phyloP scores from a whole-genome alignment of 2,797 vertebrate species.

The Megaceryle alcyon region DNA sequence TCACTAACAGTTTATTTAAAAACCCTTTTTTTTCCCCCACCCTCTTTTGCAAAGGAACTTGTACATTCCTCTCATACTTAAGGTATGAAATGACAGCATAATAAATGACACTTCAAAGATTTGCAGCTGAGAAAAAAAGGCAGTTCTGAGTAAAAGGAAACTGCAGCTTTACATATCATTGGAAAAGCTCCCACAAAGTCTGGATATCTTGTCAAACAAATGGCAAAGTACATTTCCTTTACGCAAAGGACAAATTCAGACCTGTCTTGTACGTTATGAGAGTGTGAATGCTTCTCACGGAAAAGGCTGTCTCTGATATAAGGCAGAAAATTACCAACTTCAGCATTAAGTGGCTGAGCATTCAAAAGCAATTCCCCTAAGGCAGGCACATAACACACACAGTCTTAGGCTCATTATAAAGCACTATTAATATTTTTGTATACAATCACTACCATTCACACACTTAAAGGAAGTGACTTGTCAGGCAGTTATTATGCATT shows the following conservation, averaged over 20 bases:
- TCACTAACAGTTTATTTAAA: not conserved
- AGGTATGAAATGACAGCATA: not conserved
- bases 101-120: not conserved
- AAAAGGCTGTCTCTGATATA: not conserved
- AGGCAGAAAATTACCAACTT: not conserved
- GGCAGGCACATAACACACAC: not conserved
- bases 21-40: rapidly evolving
- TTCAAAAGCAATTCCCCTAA: not conserved
- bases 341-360: not conserved
- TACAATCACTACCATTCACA: not conserved
- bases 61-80: not conserved
- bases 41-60: not conserved
- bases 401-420: not conserved
- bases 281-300: not conserved
- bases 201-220: not conserved
- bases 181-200: not conserved
- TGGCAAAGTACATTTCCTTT: not conserved
- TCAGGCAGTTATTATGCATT: not conserved
- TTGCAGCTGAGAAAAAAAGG: not conserved
- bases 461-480: not conserved
- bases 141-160: not conserved
- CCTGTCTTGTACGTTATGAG: not conserved
- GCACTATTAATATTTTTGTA: not conserved
- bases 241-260: not conserved
- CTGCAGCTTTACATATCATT: not conserved